Base-by-base conservation (phyloP, 2,888 invertebrate genomes). In the Furcula furcula region DNA sequence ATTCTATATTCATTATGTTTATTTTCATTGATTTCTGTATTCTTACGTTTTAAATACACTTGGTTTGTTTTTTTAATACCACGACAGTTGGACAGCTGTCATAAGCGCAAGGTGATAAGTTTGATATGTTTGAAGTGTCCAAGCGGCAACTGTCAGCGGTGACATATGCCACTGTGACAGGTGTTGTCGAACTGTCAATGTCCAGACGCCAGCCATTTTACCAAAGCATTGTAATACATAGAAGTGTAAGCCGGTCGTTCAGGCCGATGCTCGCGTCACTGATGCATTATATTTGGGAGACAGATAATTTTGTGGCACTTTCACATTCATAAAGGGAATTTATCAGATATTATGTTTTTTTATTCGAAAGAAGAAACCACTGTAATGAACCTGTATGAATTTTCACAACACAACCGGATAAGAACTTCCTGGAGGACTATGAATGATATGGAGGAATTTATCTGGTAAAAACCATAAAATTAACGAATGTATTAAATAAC, bases 171-270 rank as follows among this genome's bases (percentile, higher is more conserved):
- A 14, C 27, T 0, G 26, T 14, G 22, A 11, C 22, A 11, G 22
- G 7, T 4, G n/a, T 7, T 18, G 18, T 12, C 21, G 13, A 10
- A 9, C 23, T 31, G 22, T 25, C 16, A 12, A 9, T 31, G 29
- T 33, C 36, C 39, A 28, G 30, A 46, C 50, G 48, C 59, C 56
- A 49, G 58, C 64, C 65, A 60, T 60, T 56, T 54, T 61, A 66
- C 67, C 66, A 68, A 68, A 68, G 67, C 57, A 54, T 49, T 63
- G 55, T 59, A 58, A 46, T 46, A 55, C 46, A 43, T 55, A 50
- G 46, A 51, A 35, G 12, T 46, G 40, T 44, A 44, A 40, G 40
- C 35, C 34, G 44, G 31, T 37, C 50, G 29, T 29, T 36, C 45
- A 13, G 29, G 40, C 34, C 40, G 9, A 33, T 37, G 22, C 22